A percentile compares a stretch with the other conserved stretches of the same genome.
Conservation (phyloP, 2,888 invertebrate genomes). For the Tortricodes alternella region DNA sequence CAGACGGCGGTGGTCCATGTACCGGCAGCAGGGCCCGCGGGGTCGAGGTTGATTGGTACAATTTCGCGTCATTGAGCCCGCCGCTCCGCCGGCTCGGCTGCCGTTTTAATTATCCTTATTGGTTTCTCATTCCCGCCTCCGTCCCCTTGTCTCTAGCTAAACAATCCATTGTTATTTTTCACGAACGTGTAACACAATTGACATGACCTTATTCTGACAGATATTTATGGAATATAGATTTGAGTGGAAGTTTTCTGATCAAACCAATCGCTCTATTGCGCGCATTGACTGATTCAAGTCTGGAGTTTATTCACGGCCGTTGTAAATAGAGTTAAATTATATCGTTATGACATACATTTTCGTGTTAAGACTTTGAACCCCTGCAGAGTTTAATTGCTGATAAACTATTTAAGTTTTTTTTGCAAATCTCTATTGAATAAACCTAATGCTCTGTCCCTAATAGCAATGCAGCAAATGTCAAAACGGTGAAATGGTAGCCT, state of each 20-base stretch:
- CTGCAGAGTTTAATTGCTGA: too few relatives aligned
- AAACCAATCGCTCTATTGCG: background rate
- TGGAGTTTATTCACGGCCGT: background rate
- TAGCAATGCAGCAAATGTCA: too few relatives aligned
- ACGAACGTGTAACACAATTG: conserved; percentile 1
- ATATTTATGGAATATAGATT: conserved; percentile 20
- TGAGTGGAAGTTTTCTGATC: conserved; percentile 5
- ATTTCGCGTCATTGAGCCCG: conserved; percentile 76
- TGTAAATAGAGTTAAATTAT: background rate
- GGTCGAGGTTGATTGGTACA: conserved; percentile 66
- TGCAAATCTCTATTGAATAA: too few relatives aligned
- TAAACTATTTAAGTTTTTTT: too few relatives aligned
- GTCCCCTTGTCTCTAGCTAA: conserved; percentile 5
- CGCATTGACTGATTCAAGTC: conserved; percentile 1
- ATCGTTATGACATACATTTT: background rate
- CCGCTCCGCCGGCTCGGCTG: conserved; percentile 48
- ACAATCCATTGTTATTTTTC: background rate
- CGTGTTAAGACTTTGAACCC: too few relatives aligned
- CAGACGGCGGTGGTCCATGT: background rate
- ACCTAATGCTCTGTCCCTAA: too few relatives aligned
- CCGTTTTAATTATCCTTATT: conserved; percentile 70
- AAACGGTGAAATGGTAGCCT: too few relatives aligned
- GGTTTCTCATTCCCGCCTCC: conserved; percentile 65
- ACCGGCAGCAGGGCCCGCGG: background rate
- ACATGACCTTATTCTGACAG: background rate